Evolutionary conservation across 2,113 vertebrate species (phyloP).

Genomic region (Puntigrus tetrazona): DNA sequence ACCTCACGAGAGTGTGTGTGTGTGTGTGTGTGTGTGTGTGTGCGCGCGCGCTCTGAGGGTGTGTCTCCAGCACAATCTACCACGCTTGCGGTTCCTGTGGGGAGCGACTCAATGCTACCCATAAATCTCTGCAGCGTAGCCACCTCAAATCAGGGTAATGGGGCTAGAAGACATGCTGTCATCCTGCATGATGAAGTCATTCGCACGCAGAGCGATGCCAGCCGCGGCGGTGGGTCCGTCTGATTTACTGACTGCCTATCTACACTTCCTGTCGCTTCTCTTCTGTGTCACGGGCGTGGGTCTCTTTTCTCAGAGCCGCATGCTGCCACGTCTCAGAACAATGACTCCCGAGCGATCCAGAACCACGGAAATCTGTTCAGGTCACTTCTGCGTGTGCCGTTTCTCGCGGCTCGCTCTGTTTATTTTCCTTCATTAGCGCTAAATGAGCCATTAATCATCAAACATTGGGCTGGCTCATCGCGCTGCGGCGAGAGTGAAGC

Average conservation of each 20-base stretch:
- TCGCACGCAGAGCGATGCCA: conserved; percentile 51
- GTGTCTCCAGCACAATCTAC: conserved; percentile 50
- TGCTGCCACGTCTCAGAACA: conserved; percentile 61
- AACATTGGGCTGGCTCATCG: neutral
- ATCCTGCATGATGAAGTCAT: conserved; percentile 79
- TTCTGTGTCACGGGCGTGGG: conserved; percentile 70
- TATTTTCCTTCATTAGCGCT: conserved; percentile 70
- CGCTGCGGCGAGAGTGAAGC: neutral
- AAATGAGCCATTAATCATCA: conserved; percentile 71
- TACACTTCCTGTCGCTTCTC: conserved; percentile 45
- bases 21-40: conserved; percentile 23
- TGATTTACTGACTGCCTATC: conserved; percentile 44
- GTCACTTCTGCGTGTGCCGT: neutral
- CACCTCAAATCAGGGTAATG: conserved; percentile 79
- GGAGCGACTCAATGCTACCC: conserved; percentile 73
- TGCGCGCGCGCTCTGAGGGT: neutral
- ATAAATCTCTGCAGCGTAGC: conserved; percentile 78
- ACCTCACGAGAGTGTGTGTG: conserved; percentile 12
- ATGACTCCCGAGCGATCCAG: neutral
- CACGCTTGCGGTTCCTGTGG: conserved; percentile 69
- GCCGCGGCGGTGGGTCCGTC: conserved; percentile 64
- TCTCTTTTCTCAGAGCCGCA: conserved; percentile 70
- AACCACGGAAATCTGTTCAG: conserved; percentile 8
- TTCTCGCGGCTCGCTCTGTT: conserved; percentile 54
- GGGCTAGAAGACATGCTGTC: conserved; percentile 80